phyloP scores from a whole-genome alignment of 2,113 vertebrate species.

The Lagopus muta region DNA sequence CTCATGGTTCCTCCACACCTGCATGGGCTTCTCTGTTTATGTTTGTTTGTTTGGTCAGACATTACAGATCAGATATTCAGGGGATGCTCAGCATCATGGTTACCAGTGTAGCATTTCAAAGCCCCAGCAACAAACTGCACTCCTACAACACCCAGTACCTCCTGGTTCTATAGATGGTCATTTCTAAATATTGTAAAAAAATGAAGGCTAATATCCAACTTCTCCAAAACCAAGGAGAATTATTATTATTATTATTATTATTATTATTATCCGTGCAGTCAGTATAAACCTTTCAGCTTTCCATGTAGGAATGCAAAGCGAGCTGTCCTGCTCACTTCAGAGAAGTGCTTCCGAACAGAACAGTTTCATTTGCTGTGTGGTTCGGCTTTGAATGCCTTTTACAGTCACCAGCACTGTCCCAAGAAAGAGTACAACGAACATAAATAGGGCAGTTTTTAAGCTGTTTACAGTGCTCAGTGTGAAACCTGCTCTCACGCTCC shows the following conservation, averaged over 20 bases:
- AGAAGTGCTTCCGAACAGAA: neutral
- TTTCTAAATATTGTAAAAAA: neutral
- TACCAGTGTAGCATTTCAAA: neutral
- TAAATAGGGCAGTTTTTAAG: neutral
- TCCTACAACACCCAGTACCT: neutral
- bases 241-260: no score
- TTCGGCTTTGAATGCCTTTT: neutral
- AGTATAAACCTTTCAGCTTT: neutral
- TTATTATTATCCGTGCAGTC: neutral
- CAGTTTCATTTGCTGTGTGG: neutral
- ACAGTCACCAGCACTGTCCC: neutral
- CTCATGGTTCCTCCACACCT: neutral
- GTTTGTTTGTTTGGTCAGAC: accelerated
- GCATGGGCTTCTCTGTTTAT: accelerated
- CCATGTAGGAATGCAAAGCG: neutral
- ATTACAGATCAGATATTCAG: neutral
- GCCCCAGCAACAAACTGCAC: neutral
- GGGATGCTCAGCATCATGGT: accelerated
- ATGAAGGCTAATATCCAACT: neutral
- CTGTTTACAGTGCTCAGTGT: neutral
- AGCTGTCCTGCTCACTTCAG: neutral
- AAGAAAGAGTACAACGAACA: neutral
- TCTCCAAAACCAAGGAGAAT: neutral
- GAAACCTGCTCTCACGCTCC: accelerated
- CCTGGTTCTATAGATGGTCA: neutral